Evolutionary conservation across 2,113 vertebrate genomes (phyloP).

Genomic region (Charadrius vociferus): DNA sequence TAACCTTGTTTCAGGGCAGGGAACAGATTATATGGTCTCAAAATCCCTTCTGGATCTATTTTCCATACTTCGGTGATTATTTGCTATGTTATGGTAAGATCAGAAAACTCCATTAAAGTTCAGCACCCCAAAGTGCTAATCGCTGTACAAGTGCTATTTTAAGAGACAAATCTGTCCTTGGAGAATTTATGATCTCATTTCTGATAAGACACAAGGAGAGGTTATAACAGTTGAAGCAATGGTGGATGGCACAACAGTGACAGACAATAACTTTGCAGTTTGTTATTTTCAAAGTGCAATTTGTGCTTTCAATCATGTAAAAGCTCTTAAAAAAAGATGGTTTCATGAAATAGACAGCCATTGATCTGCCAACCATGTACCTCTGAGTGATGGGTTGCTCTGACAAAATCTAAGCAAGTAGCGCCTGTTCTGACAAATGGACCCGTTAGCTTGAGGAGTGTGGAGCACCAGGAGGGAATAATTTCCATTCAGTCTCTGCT

Average conservation of each 20-base stretch:
- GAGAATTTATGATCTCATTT: constrained; percentile 11
- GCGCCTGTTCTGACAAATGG: background rate
- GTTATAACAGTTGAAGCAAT: background rate
- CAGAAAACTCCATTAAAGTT: background rate
- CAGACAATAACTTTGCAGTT: background rate
- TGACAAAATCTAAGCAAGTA: background rate
- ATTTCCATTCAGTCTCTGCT: background rate
- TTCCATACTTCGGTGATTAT: background rate
- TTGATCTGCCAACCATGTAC: background rate
- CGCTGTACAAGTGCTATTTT: background rate
- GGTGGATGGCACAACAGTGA: background rate
- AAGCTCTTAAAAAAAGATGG: background rate
- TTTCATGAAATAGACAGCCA: background rate
- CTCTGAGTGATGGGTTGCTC: background rate
- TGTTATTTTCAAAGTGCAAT: constrained; percentile 22
- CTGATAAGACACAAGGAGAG: background rate
- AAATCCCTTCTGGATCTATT: background rate
- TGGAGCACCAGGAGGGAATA: background rate
- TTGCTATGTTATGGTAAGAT: background rate
- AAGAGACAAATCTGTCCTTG: background rate
- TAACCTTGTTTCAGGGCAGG: background rate
- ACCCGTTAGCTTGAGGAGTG: background rate
- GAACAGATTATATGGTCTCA: background rate
- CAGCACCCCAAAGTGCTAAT: background rate
- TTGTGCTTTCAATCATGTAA: constrained; percentile 18